Evolutionary conservation across 1,140 invertebrate genomes (phyloP).

Genomic region (Diprion similis): DNA sequence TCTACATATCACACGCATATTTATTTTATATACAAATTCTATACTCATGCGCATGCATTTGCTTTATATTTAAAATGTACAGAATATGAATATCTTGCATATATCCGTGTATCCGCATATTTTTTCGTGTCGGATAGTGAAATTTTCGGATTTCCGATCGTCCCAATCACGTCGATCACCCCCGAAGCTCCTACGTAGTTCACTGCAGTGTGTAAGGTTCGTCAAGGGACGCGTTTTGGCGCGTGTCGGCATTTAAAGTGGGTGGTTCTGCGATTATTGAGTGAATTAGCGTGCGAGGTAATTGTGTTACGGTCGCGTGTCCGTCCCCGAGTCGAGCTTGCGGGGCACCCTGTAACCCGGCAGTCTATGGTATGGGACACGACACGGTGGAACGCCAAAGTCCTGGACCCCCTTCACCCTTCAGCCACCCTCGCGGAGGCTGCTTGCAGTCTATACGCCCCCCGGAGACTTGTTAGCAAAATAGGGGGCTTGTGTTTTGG

Average conservation of each 20-base stretch:
- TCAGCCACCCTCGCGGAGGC: conserved; percentile 21
- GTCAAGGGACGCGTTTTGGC: conserved; percentile 17
- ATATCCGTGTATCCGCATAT: too few species aligned
- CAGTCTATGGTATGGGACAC: conserved; percentile 22
- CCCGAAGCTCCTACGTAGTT: too few species aligned
- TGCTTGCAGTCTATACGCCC: conserved; percentile 18
- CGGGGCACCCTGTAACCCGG: conserved; percentile 19
- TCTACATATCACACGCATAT: too few species aligned
- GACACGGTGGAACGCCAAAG: conserved; percentile 28
- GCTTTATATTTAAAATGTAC: too few species aligned
- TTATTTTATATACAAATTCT: too few species aligned
- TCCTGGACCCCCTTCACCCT: conserved; percentile 15
- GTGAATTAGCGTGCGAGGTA: conserved; percentile 54
- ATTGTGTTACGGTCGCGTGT: conserved; percentile 54
- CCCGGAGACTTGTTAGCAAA: conserved; percentile 27
- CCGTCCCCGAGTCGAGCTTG: conserved; percentile 19
- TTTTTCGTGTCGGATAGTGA: too few species aligned
- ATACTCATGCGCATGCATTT: too few species aligned
- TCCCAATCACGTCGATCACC: too few species aligned
- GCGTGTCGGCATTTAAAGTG: conserved; percentile 55
- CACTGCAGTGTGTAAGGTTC: too few species aligned
- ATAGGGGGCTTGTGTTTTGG: not conserved
- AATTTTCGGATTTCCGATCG: too few species aligned
- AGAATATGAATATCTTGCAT: too few species aligned
- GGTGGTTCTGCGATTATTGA: conserved; percentile 54